Conservation (phyloP, 37 sponge, comb jelly and placozoan genomes). For the Agelas oroides region DNA sequence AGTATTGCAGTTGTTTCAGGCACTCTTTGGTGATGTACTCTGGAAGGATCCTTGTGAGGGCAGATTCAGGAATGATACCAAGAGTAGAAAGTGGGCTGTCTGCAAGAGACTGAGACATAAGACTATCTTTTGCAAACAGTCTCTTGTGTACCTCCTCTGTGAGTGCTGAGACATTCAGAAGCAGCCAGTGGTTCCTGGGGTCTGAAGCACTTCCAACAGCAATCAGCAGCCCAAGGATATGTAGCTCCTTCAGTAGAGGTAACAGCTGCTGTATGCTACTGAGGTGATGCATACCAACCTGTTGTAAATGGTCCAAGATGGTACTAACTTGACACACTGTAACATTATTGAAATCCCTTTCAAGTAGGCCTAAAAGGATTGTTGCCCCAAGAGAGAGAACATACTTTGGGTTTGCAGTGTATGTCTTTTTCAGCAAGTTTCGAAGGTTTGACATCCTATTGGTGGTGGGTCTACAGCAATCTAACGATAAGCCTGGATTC, state of each 20-base stretch:
- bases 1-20: conserved; percentile 27
- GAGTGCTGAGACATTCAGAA: conserved; percentile 13
- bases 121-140: background rate
- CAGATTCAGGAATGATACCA: conserved; percentile 14
- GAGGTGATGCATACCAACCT: background rate
- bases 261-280: background rate
- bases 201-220: conserved; percentile 1
- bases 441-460: background rate
- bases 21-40: conserved; percentile 15
- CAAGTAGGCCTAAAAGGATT: background rate
- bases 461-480: background rate
- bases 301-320: background rate
- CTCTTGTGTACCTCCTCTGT: background rate
- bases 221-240: conserved; percentile 6
- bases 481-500: background rate
- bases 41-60: background rate
- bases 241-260: background rate
- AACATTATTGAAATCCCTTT: conserved; percentile 12
- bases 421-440: background rate
- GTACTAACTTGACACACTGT: background rate
- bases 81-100: background rate
- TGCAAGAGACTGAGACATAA: too few relatives aligned
- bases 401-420: background rate
- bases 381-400: conserved; percentile 7
- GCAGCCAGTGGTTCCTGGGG: background rate